Conservation (phyloP, 2,797 vertebrate genomes). For the Enteromius trimaculatus region DNA sequence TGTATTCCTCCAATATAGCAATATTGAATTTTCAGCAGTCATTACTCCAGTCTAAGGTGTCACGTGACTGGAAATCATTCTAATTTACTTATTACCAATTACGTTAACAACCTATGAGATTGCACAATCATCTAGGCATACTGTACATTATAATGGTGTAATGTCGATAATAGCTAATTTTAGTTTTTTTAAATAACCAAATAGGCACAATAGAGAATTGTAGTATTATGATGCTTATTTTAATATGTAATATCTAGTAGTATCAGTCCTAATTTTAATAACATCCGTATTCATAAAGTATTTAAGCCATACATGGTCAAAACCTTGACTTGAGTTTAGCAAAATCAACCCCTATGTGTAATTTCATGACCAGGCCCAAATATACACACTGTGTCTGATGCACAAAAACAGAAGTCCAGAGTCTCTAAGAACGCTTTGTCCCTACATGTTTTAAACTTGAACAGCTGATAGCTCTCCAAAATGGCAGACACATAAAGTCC, state of each 20-base stretch:
- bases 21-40: background rate
- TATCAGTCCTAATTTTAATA: background rate
- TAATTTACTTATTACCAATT: no score
- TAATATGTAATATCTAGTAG: background rate
- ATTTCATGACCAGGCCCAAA: background rate
- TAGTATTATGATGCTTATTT: background rate
- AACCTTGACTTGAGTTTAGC: background rate
- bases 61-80: background rate
- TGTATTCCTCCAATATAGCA: background rate
- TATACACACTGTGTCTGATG: background rate
- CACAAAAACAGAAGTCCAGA: background rate
- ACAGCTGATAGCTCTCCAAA: slow-evolving; percentile 38
- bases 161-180: background rate
- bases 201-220: no score
- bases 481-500: slow-evolving; percentile 27
- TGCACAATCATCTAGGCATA: no score
- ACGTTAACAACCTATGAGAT: no score
- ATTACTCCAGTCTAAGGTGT: background rate
- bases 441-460: background rate
- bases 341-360: background rate
- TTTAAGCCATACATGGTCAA: background rate
- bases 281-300: background rate
- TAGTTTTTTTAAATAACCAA: no score
- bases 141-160: background rate
- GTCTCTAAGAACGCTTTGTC: background rate